Conservation (phyloP, 2,888 invertebrate species). For the Nycteola revayana region DNA sequence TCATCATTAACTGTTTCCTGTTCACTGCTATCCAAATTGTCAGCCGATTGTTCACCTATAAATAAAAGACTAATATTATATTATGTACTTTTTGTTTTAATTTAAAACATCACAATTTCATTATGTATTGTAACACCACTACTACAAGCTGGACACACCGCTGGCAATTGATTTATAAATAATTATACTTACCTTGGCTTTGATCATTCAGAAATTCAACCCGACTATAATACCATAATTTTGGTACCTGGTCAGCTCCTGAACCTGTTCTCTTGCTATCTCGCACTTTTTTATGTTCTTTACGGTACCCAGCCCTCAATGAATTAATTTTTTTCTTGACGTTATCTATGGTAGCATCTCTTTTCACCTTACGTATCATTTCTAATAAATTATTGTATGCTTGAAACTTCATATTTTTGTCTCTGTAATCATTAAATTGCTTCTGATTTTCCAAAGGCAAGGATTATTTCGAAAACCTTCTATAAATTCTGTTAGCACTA, state of each 20-base stretch:
- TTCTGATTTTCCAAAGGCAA: constrained; percentile 22
- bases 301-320: constrained; percentile 13
- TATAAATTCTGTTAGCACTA: constrained; percentile 20
- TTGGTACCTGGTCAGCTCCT: constrained; percentile 17
- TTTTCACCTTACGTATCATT: constrained; percentile 19
- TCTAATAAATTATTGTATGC: constrained; percentile 12
- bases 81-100: too few relatives aligned
- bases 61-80: constrained; percentile 1
- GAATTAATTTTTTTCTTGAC: constrained; percentile 2
- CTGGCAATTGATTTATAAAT: too few relatives aligned
- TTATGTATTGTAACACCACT: too few relatives aligned
- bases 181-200: too few relatives aligned
- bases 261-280: constrained; percentile 17
- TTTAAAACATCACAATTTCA: too few relatives aligned
- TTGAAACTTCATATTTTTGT: constrained; percentile 20
- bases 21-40: constrained; percentile 16
- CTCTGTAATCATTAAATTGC: constrained; percentile 18
- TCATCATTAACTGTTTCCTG: constrained; percentile 15
- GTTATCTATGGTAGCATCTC: constrained; percentile 16
- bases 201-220: constrained; percentile 17
- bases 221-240: constrained; percentile 17
- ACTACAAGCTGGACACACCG: too few relatives aligned
- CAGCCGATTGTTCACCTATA: constrained; percentile 16
- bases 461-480: constrained; percentile 18
- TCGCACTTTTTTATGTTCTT: constrained; percentile 19